Evolutionary conservation across 2,113 vertebrate species (phyloP).

Genomic region (Acanthisitta chloris): DNA sequence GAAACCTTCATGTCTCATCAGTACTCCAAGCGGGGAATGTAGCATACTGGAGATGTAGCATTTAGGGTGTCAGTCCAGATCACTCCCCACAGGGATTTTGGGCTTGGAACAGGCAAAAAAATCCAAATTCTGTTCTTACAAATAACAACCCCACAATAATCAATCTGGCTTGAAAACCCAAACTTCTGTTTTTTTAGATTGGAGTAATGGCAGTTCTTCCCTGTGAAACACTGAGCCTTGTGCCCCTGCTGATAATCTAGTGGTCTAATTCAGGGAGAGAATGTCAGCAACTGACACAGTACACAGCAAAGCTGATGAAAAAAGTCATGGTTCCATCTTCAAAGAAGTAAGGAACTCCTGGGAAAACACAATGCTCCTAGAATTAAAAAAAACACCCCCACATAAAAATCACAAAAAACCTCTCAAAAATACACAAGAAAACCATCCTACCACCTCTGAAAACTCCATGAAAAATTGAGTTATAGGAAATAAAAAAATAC

Average conservation of each 20-base stretch:
- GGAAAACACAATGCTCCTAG: background rate
- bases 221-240: background rate
- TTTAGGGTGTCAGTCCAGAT: background rate
- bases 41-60: background rate
- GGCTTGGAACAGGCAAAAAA: background rate
- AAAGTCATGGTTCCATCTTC: background rate
- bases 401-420: background rate
- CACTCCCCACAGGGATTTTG: background rate
- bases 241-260: background rate
- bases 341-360: background rate
- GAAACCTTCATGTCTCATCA: background rate
- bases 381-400: background rate
- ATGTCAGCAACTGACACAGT: background rate
- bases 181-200: accelerated
- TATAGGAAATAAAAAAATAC: background rate
- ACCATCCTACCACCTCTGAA: background rate
- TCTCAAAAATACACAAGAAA: background rate
- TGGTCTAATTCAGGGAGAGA: background rate
- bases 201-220: accelerated
- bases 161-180: background rate
- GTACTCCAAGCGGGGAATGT: background rate
- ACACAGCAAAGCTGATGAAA: background rate
- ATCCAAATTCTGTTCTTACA: background rate
- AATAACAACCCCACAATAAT: background rate
- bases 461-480: accelerated